Conservation (phyloP, 2,797 vertebrate species). For the Molossus alvarezi region DNA sequence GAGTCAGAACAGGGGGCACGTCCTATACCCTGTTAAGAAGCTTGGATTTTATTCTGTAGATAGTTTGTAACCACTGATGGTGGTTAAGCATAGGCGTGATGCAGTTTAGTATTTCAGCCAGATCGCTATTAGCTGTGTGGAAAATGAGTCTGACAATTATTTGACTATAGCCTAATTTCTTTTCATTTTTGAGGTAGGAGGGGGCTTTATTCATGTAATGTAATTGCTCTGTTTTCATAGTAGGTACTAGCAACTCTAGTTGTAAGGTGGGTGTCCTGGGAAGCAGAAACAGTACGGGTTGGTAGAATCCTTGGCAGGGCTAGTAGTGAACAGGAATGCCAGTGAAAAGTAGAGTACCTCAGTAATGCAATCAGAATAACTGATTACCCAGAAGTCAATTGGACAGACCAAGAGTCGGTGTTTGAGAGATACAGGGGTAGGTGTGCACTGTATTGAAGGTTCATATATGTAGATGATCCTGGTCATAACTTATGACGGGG, state of each 20-base stretch:
- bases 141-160: background rate
- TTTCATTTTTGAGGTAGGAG: background rate
- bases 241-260: background rate
- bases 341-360: background rate
- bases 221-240: background rate
- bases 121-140: background rate
- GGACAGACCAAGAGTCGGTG: background rate
- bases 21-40: background rate
- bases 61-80: background rate
- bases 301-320: background rate
- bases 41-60: background rate
- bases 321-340: background rate
- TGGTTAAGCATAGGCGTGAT: background rate
- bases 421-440: background rate
- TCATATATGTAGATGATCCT: background rate
- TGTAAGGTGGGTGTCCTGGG: background rate
- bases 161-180: background rate
- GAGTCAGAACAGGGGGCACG: background rate
- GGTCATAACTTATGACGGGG: too few relatives aligned
- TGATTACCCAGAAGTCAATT: background rate
- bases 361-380: background rate
- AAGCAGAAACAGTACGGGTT: background rate
- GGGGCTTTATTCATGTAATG: background rate
- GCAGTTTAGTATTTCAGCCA: background rate
- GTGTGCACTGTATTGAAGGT: background rate